Base-by-base conservation (phyloP, 2,888 invertebrate species). In the Temnothorax rugatulus region DNA sequence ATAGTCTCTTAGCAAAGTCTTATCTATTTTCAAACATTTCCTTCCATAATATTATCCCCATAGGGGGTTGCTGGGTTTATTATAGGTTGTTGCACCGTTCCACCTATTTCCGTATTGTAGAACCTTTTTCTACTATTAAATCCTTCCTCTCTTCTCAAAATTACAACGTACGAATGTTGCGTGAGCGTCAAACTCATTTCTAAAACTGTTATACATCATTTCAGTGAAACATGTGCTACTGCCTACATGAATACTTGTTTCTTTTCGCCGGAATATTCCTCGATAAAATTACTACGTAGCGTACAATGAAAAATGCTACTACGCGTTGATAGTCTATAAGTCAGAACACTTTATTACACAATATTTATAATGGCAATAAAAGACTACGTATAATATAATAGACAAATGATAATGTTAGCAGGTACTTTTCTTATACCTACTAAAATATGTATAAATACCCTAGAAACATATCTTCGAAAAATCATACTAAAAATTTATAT, bases 171-270 rank as follows among this genome's bases (percentile, higher is more conserved):
- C 7, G n/a, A 21, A 64, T 5, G 7, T 64, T 41, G 63, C 38
- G 21, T 41, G 38, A 63, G 13, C 63, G 63, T 63, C 7, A 64
- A 64, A 2, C 9, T n/a, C 1, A 41, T 61, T n/a, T 5, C n/a
- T 61, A 61, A 38, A 9, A 61, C n/a, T 11, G 11, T 63, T 63
- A 41, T 38, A 8, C 11, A 61, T n/a, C 61, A 38, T 38, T 34
- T 63, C 11, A n/a, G 13, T 38, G 63, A 63, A 38, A n/a, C 38
- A 38, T 34, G 15, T 63, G n/a, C 38, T 63, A 63, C 63, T 63
- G 38, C 11, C 38, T 63, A 34, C n/a, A 15, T 47, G 4, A 15
- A 13, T n/a, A 63, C 38, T 63, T 38, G n/a, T 11, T 63, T 63
- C 5, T n/a, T 63, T 34, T n/a, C 11, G 11, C n/a, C 1, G 18